Base-by-base conservation (phyloP, 2,797 vertebrate species). In the Sebastes glaucus region DNA sequence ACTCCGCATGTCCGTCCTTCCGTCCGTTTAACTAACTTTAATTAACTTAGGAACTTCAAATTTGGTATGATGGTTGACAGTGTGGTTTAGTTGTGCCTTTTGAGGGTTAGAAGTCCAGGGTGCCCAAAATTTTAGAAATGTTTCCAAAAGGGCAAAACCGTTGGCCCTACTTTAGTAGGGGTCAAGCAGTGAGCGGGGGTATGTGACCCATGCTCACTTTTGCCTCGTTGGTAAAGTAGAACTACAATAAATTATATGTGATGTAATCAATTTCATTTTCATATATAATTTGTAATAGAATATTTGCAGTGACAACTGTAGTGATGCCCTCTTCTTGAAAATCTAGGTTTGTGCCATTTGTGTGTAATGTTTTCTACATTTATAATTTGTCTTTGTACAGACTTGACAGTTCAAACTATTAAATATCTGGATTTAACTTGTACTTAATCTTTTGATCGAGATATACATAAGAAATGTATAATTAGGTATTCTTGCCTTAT, bases 311-410 rank as follows among this genome's bases (percentile, higher is more conserved):
- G 42, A 75, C 10, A 56, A 11, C 22, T 52, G 10, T 30, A 32
- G 5, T 75, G 10, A 73, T 64, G 53, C 53, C 32, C 3, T 78
- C 5, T 59, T 35, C 4, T 70, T 18, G 10, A 67, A 57, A 30
- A 57, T 61, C 0, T 70, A 35, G 1, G 9, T 77, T 67, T 65
- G 53, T 77, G 42, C 56, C 27, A 68, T 83, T 70, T 83, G 25
- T 71, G 28, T 77, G 23, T 80, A 11, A 33, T 23, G 4, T 16
- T 74, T 84, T 79, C 4, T 62, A n/a, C 0, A 72, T 68, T 52
- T 71, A 2, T 62, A 56, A 68, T 79, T 52, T 71, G 61, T 75
- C 75, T 87, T 81, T 78, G 4, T 69, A 77, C 14, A 59, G 1
- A 49, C 2, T 32, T 55, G 2, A 60, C 4, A 30, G 7, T 64